phyloP scores from a whole-genome alignment of 2,888 invertebrate species.

The Acanthoscelides obtectus region DNA sequence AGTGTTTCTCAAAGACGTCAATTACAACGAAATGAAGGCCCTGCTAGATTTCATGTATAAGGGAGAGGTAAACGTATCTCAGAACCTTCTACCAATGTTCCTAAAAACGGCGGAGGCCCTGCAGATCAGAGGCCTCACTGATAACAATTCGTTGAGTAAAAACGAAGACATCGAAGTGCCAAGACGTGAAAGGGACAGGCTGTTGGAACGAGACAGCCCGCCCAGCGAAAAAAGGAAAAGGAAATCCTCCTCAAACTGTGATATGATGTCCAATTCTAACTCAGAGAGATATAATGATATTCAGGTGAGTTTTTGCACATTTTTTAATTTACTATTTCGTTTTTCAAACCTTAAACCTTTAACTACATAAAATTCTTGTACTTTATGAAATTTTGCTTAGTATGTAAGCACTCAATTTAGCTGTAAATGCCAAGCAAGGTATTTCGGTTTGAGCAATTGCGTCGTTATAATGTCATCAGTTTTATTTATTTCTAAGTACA shows the following conservation, averaged over 20 bases:
- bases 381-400: no score
- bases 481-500: no score
- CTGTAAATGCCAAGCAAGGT: no score
- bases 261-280: conserved; percentile 57
- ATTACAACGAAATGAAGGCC: conserved; percentile 84
- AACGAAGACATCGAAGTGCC: conserved; percentile 37
- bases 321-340: background rate
- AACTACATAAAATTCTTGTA: no score
- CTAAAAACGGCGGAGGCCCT: conserved; percentile 88
- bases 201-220: conserved; percentile 43
- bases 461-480: no score
- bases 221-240: conserved; percentile 58
- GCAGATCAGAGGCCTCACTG: conserved; percentile 84
- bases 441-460: no score
- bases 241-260: conserved; percentile 64
- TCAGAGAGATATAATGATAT: conserved; percentile 64
- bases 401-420: no score
- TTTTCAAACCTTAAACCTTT: no score
- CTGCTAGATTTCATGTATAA: conserved; percentile 91
- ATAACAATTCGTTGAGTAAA: conserved; percentile 65
- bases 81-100: conserved; percentile 86
- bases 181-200: conserved; percentile 38
- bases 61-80: conserved; percentile 75
- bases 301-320: conserved; percentile 51
- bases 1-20: conserved; percentile 89